Conservation (phyloP, 37 sponge, comb jelly and placozoan genomes). For the Geodia barretti region DNA sequence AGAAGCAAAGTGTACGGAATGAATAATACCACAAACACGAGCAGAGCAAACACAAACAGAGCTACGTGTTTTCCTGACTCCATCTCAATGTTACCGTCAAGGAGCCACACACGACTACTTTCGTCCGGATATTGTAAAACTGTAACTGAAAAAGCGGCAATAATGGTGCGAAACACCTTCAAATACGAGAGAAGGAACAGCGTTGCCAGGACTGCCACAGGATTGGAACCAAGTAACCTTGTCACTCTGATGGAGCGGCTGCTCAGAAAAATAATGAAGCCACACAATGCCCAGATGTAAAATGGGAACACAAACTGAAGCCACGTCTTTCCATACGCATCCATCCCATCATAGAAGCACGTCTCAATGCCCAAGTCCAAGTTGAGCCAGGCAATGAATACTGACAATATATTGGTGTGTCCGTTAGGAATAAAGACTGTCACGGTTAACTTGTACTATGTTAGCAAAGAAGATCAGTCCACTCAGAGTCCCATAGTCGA, state of each 20-base stretch:
- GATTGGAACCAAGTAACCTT: neutral
- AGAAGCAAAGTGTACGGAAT: conserved; percentile 32
- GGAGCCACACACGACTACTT: neutral
- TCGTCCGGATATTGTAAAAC: neutral
- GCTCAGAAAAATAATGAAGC: neutral
- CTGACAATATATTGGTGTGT: neutral
- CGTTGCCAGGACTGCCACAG: conserved; percentile 6
- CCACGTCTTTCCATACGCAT: conserved; percentile 8
- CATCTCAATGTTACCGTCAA: neutral
- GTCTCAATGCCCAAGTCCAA: conserved; percentile 6
- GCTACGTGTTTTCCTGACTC: neutral
- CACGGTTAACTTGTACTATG: conserved; percentile 1
- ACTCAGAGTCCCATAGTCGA: conserved; percentile 19
- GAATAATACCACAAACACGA: neutral
- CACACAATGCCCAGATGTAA: conserved; percentile 9
- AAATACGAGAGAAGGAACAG: conserved; percentile 12
- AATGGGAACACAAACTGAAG: conserved; percentile 24
- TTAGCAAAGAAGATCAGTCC: conserved; percentile 40
- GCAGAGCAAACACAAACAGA: neutral
- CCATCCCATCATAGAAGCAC: conserved; percentile 13
- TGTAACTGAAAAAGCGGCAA: neutral
- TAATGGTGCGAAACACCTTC: conserved; percentile 5
- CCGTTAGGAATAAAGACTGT: neutral
- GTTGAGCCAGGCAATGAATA: conserved; percentile 19
- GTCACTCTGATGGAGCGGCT: neutral